These are phyloP conservation scores for Epicampocera succincta DNA, from an alignment of 2,888 invertebrate genomes.

Conservation along the genomic window DNA sequence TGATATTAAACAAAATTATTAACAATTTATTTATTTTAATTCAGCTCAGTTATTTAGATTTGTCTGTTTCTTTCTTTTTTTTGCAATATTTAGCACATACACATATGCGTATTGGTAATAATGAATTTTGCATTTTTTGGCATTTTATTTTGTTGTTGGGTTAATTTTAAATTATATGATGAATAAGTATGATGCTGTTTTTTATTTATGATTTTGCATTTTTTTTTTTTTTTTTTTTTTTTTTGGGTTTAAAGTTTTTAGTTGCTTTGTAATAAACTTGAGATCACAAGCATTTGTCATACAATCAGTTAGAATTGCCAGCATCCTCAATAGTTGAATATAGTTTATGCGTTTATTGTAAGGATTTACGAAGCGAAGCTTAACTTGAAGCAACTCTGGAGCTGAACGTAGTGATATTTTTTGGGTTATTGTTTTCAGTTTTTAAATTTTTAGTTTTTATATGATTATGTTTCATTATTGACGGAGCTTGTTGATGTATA, in stretches of 20 bases:
- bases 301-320: conserved; percentile 31
- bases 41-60: conserved; percentile 41
- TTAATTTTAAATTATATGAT: conserved; percentile 64
- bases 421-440: conserved; percentile 45
- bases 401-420: conserved; percentile 36
- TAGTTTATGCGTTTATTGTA: conserved; percentile 1
- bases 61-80: conserved; percentile 26
- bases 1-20: conserved; percentile 63
- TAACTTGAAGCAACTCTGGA: conserved; percentile 24
- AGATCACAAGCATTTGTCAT: conserved; percentile 78
- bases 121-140: conserved; percentile 72
- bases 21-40: conserved; percentile 35
- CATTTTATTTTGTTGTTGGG: conserved; percentile 70
- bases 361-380: conserved; percentile 59
- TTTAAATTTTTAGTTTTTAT: conserved; percentile 12
- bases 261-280: conserved; percentile 76
- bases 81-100: not conserved
- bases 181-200: conserved; percentile 53
- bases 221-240: conserved; percentile 69
- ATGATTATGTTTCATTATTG: conserved; percentile 70
- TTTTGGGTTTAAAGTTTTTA: conserved; percentile 68
- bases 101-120: conserved; percentile 46
- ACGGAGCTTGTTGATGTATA: conserved; percentile 69
- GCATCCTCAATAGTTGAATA: not conserved
- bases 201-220: conserved; percentile 72